A percentile compares a stretch with the other conserved stretches of the same genome.
Conservation (phyloP, 2,113 vertebrate genomes). For the Gasterosteus nipponicus region DNA sequence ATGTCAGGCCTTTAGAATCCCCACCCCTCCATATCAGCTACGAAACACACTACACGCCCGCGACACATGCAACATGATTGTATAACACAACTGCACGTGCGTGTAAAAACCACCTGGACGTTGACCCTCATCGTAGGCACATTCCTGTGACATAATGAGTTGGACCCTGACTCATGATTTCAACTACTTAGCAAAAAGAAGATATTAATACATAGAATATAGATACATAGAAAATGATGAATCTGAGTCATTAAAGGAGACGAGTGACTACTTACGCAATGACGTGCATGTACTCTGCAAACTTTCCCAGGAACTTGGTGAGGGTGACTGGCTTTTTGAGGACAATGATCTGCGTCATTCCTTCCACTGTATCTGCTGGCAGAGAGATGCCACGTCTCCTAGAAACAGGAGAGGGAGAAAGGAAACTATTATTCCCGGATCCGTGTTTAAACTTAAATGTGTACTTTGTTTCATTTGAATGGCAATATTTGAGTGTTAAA, state of each 20-base stretch:
- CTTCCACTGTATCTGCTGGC: slow-evolving; percentile 69
- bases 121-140: slow-evolving; percentile 3
- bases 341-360: slow-evolving; percentile 75
- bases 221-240: neutral
- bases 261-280: slow-evolving; percentile 86
- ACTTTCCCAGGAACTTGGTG: slow-evolving; percentile 86
- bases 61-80: neutral
- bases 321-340: slow-evolving; percentile 80
- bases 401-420: neutral
- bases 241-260: neutral
- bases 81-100: neutral
- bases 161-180: slow-evolving; percentile 18
- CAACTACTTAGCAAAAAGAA: slow-evolving; percentile 13
- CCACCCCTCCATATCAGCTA: neutral
- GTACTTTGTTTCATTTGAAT: neutral
- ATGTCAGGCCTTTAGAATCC: slow-evolving; percentile 35
- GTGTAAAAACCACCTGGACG: slow-evolving; percentile 32
- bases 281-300: slow-evolving; percentile 90
- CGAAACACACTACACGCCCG: neutral
- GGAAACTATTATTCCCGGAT: neutral
- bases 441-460: neutral
- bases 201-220: neutral
- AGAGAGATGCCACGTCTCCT: slow-evolving; percentile 87
- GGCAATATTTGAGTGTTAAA: neutral
- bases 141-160: slow-evolving; percentile 4